phyloP scores from a whole-genome alignment of 37 sponge, comb jelly and placozoan genomes.

The Agelas oroides region DNA sequence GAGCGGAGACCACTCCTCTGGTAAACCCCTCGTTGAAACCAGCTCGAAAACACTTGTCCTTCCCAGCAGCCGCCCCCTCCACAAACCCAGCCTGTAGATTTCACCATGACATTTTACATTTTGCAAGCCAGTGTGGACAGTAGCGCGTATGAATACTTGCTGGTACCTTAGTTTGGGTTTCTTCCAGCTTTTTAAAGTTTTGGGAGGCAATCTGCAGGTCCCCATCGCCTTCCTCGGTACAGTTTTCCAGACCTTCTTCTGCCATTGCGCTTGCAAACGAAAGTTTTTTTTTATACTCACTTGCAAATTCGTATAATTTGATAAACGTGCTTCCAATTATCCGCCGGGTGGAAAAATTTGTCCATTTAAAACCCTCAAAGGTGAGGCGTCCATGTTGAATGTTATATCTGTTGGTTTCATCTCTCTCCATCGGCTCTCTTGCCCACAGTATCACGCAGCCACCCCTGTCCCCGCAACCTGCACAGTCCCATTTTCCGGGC shows the following conservation, averaged over 20 bases:
- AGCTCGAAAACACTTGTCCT: not conserved
- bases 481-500: slow-evolving; percentile 14
- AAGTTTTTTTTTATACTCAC: no score
- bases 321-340: slow-evolving; percentile 2
- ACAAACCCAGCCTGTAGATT: slow-evolving; percentile 39
- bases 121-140: no score
- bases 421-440: slow-evolving; percentile 27
- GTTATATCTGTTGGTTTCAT: not conserved
- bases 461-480: not conserved
- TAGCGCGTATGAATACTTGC: not conserved
- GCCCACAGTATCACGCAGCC: slow-evolving; percentile 13
- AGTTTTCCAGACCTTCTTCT: slow-evolving; percentile 1
- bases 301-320: slow-evolving; percentile 1
- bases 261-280: not conserved
- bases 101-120: not conserved
- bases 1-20: not conserved
- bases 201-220: slow-evolving; percentile 29
- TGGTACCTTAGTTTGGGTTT: slow-evolving; percentile 7
- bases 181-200: slow-evolving; percentile 30
- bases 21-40: slow-evolving; percentile 31
- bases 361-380: slow-evolving; percentile 3
- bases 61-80: slow-evolving; percentile 46
- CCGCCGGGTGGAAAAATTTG: slow-evolving; percentile 1
- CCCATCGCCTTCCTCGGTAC: slow-evolving; percentile 15
- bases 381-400: not conserved